These are phyloP conservation scores for Andricus quercusramuli DNA, from an alignment of 2,888 invertebrate species.

Conservation along the genomic window DNA sequence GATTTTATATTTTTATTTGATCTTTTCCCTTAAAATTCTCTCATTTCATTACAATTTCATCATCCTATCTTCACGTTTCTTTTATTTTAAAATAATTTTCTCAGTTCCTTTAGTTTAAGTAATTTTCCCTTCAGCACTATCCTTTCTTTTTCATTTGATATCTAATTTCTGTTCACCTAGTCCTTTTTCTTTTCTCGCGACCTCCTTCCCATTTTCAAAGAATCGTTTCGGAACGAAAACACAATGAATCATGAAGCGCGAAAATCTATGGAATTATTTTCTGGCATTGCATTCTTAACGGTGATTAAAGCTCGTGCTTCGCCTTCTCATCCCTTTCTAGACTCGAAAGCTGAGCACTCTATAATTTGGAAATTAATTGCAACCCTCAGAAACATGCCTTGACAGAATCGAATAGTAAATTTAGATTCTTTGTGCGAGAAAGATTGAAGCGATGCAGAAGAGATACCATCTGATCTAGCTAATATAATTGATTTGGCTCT, in stretches of 20 bases:
- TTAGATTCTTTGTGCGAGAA: conserved; percentile 4
- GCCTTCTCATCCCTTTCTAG: not conserved
- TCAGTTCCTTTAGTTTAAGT: not conserved
- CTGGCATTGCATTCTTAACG: conserved; percentile 11
- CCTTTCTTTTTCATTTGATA: not conserved
- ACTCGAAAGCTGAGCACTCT: not conserved
- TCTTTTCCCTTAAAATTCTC: no score
- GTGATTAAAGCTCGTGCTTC: conserved; percentile 22
- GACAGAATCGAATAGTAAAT: conserved; percentile 31
- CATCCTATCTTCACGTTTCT: no score
- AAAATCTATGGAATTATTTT: conserved; percentile 13
- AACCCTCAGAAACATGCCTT: not conserved
- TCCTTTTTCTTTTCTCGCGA: no score
- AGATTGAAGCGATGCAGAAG: conserved; percentile 14
- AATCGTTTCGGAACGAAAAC: not conserved
- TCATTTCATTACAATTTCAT: no score
- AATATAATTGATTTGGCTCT: conserved; percentile 27
- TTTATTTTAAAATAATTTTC: no score
- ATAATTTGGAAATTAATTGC: conserved; percentile 25
- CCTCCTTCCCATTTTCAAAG: not conserved
- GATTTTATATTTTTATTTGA: no score
- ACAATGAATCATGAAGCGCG: not conserved
- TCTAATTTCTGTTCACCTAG: not conserved
- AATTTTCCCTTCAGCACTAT: not conserved
- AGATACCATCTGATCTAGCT: conserved; percentile 13